Percentiles rank a stretch among this genome's conserved stretches.
Conservation (phyloP, 2,797 vertebrate genomes). For the Sebastes steindachneri region DNA sequence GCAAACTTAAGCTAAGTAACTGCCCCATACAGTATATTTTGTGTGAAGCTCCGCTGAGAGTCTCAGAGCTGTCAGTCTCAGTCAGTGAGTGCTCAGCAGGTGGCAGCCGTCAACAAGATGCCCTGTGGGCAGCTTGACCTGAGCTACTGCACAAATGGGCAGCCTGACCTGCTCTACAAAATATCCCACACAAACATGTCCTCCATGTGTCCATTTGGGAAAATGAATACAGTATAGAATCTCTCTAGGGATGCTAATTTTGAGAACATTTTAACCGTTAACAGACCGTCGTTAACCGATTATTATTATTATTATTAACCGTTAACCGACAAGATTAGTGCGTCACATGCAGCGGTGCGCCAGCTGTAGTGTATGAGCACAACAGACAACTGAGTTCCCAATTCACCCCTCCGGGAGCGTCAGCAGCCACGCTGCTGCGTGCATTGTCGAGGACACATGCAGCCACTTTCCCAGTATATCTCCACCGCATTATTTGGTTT, state of each 20-base stretch:
- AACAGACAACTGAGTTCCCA: too few relatives aligned
- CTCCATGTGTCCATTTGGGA: background rate
- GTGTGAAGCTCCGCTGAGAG: slow-evolving; percentile 6
- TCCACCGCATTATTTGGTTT: too few relatives aligned
- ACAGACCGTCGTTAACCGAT: background rate
- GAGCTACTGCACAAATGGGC: slow-evolving; percentile 6
- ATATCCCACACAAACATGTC: background rate
- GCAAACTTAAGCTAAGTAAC: slow-evolving; percentile 12
- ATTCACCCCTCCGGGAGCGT: too few relatives aligned
- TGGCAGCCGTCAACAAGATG: slow-evolving; percentile 27
- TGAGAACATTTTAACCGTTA: background rate
- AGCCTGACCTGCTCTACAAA: background rate
- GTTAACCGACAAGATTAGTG: background rate
- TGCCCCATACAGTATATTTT: slow-evolving; percentile 13
- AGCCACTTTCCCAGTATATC: accelerated
- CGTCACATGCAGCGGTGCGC: background rate
- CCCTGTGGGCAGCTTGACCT: slow-evolving; percentile 9
- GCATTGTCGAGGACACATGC: too few relatives aligned
- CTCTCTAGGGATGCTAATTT: background rate
- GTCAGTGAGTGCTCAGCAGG: slow-evolving; percentile 21
- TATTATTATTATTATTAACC: background rate
- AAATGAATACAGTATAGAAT: background rate
- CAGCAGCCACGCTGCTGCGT: too few relatives aligned
- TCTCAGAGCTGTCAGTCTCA: slow-evolving; percentile 23
- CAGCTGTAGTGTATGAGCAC: too few relatives aligned